Evolutionary conservation across 2,888 invertebrate species (phyloP).

Genomic region (Philopedon plagiatum): DNA sequence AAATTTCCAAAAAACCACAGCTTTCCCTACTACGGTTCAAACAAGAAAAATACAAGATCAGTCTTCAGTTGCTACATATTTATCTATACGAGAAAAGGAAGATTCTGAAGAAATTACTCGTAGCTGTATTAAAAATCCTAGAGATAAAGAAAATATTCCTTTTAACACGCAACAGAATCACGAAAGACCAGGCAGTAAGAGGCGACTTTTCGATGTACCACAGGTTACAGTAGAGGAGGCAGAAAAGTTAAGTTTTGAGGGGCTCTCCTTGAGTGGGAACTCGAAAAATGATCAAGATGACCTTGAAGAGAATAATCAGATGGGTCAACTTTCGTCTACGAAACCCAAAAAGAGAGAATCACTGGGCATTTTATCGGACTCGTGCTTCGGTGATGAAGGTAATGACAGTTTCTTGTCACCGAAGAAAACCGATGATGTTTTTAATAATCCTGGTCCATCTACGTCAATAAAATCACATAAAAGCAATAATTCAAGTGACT

Average conservation of each 20-base stretch:
- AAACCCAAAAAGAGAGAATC: constrained; percentile 49
- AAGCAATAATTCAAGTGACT: constrained; percentile 11
- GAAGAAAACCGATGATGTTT: neutral
- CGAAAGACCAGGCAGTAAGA: neutral
- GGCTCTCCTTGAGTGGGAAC: neutral
- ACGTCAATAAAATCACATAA: neutral
- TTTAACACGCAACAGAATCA: neutral
- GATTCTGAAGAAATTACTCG: constrained; percentile 30
- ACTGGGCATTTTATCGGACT: constrained; percentile 49
- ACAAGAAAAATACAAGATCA: constrained; percentile 31
- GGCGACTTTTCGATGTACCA: constrained; percentile 23
- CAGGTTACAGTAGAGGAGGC: constrained; percentile 18
- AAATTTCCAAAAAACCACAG: constrained; percentile 20
- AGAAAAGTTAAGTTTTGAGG: constrained; percentile 3
- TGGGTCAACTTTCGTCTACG: neutral
- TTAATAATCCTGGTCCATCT: neutral
- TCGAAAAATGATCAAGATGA: neutral
- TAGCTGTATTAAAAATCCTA: constrained; percentile 27
- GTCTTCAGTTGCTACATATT: constrained; percentile 46
- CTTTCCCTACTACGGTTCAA: constrained; percentile 7
- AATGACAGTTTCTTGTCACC: constrained; percentile 20
- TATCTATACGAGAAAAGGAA: constrained; percentile 48
- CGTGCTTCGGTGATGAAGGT: constrained; percentile 20
- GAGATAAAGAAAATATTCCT: constrained; percentile 22
- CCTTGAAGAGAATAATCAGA: neutral